phyloP scores from a whole-genome alignment of 2,113 vertebrate genomes.

The Muscicapa adusta region DNA sequence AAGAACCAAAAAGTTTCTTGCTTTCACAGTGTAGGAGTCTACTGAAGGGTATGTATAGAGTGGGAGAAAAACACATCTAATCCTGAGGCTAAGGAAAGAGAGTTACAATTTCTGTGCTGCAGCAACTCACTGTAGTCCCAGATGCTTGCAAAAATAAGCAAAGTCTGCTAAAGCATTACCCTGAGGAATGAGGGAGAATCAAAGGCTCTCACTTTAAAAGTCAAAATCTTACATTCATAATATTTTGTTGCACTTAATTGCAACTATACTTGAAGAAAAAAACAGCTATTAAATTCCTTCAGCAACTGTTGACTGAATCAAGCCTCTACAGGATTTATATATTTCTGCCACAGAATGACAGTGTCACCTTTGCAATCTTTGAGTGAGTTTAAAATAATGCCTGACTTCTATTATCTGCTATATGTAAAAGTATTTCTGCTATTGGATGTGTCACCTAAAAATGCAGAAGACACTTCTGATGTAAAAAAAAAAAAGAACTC shows the following conservation, averaged over 20 bases:
- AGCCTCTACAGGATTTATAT: background rate
- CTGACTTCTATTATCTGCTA: background rate
- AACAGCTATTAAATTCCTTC: background rate
- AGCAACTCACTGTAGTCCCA: background rate
- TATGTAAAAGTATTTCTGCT: background rate
- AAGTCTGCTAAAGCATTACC: background rate
- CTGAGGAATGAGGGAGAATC: background rate
- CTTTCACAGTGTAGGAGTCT: background rate
- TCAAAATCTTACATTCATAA: background rate
- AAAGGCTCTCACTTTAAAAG: conserved; percentile 3
- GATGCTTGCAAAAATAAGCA: background rate
- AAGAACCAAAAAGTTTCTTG: background rate
- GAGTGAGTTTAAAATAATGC: conserved; percentile 25
- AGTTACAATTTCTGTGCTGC: background rate
- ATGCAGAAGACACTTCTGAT: background rate
- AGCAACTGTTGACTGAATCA: conserved; percentile 14
- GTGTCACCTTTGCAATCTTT: background rate
- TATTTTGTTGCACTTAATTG: conserved; percentile 19
- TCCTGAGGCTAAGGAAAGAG: background rate
- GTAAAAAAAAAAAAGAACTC: background rate
- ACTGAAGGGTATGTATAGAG: background rate
- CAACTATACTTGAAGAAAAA: background rate
- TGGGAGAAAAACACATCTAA: conserved; percentile 1
- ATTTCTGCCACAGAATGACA: background rate
- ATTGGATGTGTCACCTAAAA: background rate